Base-by-base conservation (phyloP, 2,888 invertebrate species). In the Amphipyra tragopoginis region DNA sequence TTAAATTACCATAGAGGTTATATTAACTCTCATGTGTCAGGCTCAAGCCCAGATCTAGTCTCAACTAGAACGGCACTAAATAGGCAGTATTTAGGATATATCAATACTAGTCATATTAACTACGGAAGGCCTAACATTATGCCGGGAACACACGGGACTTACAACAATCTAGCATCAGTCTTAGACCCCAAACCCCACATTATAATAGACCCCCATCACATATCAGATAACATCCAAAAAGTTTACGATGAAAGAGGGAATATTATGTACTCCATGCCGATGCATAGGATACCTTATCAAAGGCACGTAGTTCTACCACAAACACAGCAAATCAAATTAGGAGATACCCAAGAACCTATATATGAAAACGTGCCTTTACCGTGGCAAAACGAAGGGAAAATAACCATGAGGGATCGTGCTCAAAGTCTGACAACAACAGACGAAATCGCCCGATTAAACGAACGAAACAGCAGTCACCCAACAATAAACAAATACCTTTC, bases 321-420 rank as follows among this genome's bases (percentile, higher is more conserved):
- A 21, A 88, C 92, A 66, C 95, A 93, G 63, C 86, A 91, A 54
- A 84, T 90, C 7, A 87, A 90, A 40, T 93, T 80, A n/a, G 75
- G 80, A 21, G 79, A 95, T 61, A 90, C 95, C 0, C 94, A 96
- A 11, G 97, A 97, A 83, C 97, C 97, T 0, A 97, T 97, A 69
- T 97, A 97, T 86, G 97, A 97, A 82, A 97, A 97, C 86, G 97
- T 97, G 7, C 97, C 97, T 0, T 84, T 97, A 33, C 96, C 97
- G 0, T 97, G 96, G 96, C 95, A 95, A 45, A 90, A 83, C 67
- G 93, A 92, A 51, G 86, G 85, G 1, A 87, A 86, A 39, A 67
- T 82, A 3, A 77, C 80, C 0, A 88, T 88, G 82, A 80, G 94
- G n/a, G 91, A 93, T 48, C 87, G 96, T 38, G 96, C 97, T 3